Base-by-base conservation (phyloP, 2,888 invertebrate genomes). In the Limnephilus marmoratus region DNA sequence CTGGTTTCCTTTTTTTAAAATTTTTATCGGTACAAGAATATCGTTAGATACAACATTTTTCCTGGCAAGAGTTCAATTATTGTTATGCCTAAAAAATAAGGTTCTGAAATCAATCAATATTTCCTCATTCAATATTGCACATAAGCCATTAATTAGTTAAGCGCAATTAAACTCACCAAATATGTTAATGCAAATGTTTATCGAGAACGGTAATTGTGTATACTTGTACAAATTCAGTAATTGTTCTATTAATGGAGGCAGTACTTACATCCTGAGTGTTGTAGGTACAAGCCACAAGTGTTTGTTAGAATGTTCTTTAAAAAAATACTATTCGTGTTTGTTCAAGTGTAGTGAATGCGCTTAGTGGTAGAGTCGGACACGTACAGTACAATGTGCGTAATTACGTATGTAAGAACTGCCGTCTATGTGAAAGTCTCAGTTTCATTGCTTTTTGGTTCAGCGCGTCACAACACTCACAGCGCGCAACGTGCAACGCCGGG, bases 391-490 rank as follows among this genome's bases (percentile, higher is more conserved):
- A 41, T 31, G 34, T 87, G 87, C 37, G 87, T 87, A 87, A 68
- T 68, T 68, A 87, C 68, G 85, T 37, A 85, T 82, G 68, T 24
- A 68, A 82, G 82, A 34, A 34, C 45, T 45, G 18, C 87, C 53
- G 49, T n/a, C 31, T 31, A 68, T 68, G 87, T 68, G 91, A 91
- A 91, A 91, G 91, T 91, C 41, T 13, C 53, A 45, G 81, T 83
- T 91, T 81, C 53, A 81, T 81, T 37, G 80, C 80, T 68, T 49
- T 45, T 86, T 31, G 91, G 91, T 86, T 91, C 87, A 86, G 87
- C 81, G 81, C 80, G 81, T 91, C 91, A 86, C 24, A 45, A n/a
- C 53, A 81, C 81, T 29, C 34, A 29, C 49, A 13, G 49, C n/a
- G 53, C 37, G n/a, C 83, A 41, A 37, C 24, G 37, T 34, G 34